Conservation (phyloP, 2,797 vertebrate genomes). For the Huso huso region DNA sequence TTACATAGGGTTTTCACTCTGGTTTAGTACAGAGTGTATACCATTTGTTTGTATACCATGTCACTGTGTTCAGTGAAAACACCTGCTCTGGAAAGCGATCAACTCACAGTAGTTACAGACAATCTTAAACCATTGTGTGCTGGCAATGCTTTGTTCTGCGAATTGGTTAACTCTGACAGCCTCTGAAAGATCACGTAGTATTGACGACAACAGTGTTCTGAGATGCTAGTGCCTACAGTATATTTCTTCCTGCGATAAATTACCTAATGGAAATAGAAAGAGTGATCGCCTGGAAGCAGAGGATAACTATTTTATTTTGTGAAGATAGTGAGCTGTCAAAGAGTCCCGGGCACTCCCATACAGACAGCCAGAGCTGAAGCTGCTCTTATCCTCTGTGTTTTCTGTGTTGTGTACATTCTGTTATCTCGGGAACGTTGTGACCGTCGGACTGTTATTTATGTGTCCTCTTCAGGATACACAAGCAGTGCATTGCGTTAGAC, state of each 20-base stretch:
- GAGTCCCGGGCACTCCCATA: neutral
- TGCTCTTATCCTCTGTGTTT: neutral
- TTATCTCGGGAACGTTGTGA: constrained; percentile 7
- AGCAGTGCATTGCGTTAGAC: constrained; percentile 4
- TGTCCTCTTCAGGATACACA: neutral
- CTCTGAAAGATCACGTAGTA: too few species aligned
- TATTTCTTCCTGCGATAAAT: neutral
- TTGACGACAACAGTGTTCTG: too few species aligned
- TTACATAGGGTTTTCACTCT: too few species aligned
- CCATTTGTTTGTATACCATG: too few species aligned
- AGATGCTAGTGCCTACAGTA: too few species aligned
- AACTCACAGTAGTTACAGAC: too few species aligned
- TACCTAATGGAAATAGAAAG: neutral
- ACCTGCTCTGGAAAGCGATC: too few species aligned
- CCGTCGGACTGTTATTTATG: neutral
- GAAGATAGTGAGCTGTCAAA: neutral
- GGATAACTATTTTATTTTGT: neutral
- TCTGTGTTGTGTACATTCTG: constrained; percentile 1
- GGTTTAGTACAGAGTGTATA: too few species aligned
- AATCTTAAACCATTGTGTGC: too few species aligned
- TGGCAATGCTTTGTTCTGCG: too few species aligned
- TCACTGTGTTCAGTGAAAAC: too few species aligned
- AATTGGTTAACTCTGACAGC: too few species aligned
- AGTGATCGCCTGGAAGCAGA: neutral
- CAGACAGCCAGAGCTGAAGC: neutral